These are phyloP conservation scores for Sarcophaga variegata DNA, from an alignment of 2,888 invertebrate species.

Conservation along the genomic window DNA sequence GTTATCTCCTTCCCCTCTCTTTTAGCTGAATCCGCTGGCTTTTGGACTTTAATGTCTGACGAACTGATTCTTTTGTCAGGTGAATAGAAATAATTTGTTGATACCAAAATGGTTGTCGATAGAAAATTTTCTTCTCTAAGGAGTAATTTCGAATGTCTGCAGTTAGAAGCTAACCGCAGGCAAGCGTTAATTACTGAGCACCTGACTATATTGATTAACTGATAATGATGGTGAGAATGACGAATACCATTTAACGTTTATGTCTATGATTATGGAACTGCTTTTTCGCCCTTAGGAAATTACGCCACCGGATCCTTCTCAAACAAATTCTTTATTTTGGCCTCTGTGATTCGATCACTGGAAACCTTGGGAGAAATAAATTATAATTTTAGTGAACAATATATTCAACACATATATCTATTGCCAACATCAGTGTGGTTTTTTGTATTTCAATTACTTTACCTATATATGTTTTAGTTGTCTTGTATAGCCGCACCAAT, in stretches of 20 bases:
- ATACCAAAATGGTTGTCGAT: background rate
- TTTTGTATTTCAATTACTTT: conserved; percentile 44
- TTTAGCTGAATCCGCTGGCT: background rate
- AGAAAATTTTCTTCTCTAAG: background rate
- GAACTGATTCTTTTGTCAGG: background rate
- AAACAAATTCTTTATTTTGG: conserved; percentile 21
- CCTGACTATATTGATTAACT: conserved; percentile 18
- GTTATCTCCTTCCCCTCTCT: background rate
- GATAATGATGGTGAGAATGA: conserved; percentile 4
- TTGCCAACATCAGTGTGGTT: background rate
- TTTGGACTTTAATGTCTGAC: background rate
- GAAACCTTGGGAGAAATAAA: conserved; percentile 28
- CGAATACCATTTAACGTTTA: background rate
- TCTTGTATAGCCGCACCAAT: conserved; percentile 51
- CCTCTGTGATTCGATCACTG: background rate
- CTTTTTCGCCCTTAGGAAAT: conserved; percentile 24
- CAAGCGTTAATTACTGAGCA: conserved; percentile 14
- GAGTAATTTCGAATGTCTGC: background rate
- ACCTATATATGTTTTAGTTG: conserved; percentile 28
- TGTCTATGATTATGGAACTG: conserved; percentile 13
- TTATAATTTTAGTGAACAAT: background rate
- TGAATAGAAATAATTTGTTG: background rate
- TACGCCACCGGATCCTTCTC: conserved; percentile 26
- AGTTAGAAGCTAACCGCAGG: background rate
- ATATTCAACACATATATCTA: background rate